These are phyloP conservation scores for Rhizoglyphus robini DNA, from an alignment of 1,140 invertebrate genomes.

Conservation along the genomic window DNA sequence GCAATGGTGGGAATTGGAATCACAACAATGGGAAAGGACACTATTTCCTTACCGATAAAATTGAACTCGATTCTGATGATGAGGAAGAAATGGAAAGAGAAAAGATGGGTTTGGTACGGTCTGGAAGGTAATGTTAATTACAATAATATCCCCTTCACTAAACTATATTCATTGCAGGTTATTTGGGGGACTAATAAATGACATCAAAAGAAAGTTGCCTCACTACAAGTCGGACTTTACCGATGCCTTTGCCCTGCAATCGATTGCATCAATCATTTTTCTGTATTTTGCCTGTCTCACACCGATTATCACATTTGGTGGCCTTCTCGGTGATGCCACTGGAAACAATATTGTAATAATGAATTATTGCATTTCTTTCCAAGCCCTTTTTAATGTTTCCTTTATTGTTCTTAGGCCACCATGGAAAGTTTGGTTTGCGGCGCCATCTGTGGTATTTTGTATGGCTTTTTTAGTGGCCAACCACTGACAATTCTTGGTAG, in stretches of 20 bases:
- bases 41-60: conserved; percentile 3
- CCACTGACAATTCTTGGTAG: conserved; percentile 93
- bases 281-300: conserved; percentile 91
- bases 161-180: conserved; percentile 35
- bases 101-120: conserved; percentile 68
- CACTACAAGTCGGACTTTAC: conserved; percentile 50
- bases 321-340: conserved; percentile 86
- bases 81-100: conserved; percentile 53
- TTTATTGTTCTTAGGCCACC: conserved; percentile 52
- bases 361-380: background rate
- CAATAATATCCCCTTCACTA: background rate
- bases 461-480: conserved; percentile 93
- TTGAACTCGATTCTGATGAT: conserved; percentile 67
- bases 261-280: conserved; percentile 91
- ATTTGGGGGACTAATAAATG: conserved; percentile 85
- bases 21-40: conserved; percentile 47
- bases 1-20: conserved; percentile 35
- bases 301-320: conserved; percentile 93
- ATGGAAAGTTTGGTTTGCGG: conserved; percentile 94
- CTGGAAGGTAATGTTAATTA: conserved; percentile 44
- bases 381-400: too few species aligned
- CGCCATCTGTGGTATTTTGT: conserved; percentile 85
- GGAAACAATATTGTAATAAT: conserved; percentile 66
- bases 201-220: conserved; percentile 77
- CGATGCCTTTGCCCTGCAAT: conserved; percentile 82